A percentile compares a stretch with the other conserved stretches of the same genome.
phyloP scores from a whole-genome alignment of 2,888 invertebrate genomes.

The Drosophila merina region DNA sequence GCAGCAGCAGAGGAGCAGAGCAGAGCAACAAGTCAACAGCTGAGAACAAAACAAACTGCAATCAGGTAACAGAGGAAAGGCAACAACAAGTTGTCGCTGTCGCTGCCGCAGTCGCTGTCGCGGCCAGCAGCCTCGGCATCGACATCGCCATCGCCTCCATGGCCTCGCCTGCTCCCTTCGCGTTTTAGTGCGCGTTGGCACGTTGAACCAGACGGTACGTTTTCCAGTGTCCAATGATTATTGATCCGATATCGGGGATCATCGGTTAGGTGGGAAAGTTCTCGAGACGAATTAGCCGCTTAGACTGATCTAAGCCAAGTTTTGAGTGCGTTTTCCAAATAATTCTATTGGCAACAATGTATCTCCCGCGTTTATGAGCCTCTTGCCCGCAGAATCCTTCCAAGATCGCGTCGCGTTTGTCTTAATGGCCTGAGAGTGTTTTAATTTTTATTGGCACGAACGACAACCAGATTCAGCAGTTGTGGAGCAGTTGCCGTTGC shows the following conservation, averaged over 20 bases:
- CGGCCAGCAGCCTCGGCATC: conserved; percentile 15
- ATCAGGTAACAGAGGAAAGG: conserved; percentile 46
- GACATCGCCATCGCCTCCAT: conserved; percentile 7
- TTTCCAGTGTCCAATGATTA: conserved; percentile 22
- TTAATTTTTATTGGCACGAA: conserved; percentile 78
- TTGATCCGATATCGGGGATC: conserved; percentile 23
- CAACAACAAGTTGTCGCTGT: conserved; percentile 45
- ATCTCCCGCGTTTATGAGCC: neutral
- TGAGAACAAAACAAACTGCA: conserved; percentile 77
- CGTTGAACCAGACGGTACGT: conserved; percentile 77
- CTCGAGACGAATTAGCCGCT: conserved; percentile 3
- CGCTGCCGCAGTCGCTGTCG: conserved; percentile 5
- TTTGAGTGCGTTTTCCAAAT: conserved; percentile 31
- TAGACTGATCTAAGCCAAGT: conserved; percentile 57
- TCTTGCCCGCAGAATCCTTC: conserved; percentile 41
- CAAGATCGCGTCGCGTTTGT: conserved; percentile 49
- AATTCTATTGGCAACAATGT: conserved; percentile 9
- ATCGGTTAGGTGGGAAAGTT: conserved; percentile 4
- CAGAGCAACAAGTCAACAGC: conserved; percentile 53
- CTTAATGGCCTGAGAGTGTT: conserved; percentile 77
- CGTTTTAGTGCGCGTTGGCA: conserved; percentile 76
- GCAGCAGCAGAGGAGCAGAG: conserved; percentile 26
- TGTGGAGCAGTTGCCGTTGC: conserved; percentile 56
- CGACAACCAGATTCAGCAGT: conserved; percentile 62
- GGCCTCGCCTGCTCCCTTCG: conserved; percentile 29